A percentile compares a stretch with the other conserved stretches of the same genome.
Evolutionary conservation across 2,113 vertebrate genomes (phyloP).

Genomic region (Pseudorectes ferrugineus): DNA sequence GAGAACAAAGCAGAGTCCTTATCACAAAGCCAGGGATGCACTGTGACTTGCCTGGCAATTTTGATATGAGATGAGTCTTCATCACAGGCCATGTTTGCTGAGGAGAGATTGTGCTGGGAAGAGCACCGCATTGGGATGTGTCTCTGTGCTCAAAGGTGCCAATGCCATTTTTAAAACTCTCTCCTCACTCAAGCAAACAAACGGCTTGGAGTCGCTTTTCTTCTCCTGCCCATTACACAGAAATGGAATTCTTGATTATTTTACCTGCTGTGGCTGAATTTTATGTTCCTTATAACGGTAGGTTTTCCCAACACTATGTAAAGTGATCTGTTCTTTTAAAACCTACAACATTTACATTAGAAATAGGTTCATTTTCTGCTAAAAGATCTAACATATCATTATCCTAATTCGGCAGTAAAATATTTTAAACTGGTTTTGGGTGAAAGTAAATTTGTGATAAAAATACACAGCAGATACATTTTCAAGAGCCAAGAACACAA

Average conservation of each 20-base stretch:
- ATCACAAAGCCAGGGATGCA: not conserved
- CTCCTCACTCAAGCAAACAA: not conserved
- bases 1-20: not conserved
- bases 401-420: not conserved
- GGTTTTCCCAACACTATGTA: not conserved
- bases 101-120: not conserved
- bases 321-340: not conserved
- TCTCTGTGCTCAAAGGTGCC: not conserved
- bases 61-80: conserved; percentile 1
- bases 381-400: not conserved
- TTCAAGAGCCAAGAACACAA: not conserved
- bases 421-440: not conserved
- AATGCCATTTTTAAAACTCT: not conserved
- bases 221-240: not conserved
- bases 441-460: not conserved
- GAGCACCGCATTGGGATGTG: not conserved
- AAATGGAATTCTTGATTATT: not conserved
- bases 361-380: not conserved
- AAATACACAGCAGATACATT: not conserved
- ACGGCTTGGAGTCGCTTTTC: not conserved
- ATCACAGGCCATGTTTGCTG: not conserved
- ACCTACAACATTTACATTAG: not conserved
- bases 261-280: not conserved
- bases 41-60: not conserved
- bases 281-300: not conserved